Conservation (phyloP, 2,888 invertebrate genomes). For the Drosophila anomalata region DNA sequence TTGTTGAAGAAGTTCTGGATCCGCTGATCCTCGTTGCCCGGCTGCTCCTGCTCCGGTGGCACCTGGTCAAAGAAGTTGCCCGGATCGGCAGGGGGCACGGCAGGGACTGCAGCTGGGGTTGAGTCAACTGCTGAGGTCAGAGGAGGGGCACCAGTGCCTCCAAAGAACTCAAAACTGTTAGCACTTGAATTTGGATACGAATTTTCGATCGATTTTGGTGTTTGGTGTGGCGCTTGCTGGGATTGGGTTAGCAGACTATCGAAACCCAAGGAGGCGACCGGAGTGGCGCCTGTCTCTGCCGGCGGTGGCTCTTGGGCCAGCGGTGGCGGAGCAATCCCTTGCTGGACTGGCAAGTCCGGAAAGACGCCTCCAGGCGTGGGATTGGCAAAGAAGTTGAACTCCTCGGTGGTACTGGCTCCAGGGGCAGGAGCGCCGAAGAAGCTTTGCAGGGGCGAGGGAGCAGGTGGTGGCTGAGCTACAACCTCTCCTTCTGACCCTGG, state of each 20-base stretch:
- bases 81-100: slow-evolving; percentile 25
- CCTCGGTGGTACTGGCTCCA: slow-evolving; percentile 19
- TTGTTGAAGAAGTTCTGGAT: slow-evolving; percentile 84
- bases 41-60: slow-evolving; percentile 45
- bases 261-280: slow-evolving; percentile 49
- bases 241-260: slow-evolving; percentile 55
- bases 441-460: slow-evolving; percentile 59
- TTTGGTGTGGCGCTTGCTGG: slow-evolving; percentile 43
- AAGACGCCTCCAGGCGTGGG: slow-evolving; percentile 30
- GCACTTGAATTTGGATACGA: slow-evolving; percentile 61
- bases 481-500: slow-evolving; percentile 3
- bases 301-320: slow-evolving; percentile 21
- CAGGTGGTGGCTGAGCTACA: slow-evolving; percentile 29
- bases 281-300: no score
- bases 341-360: slow-evolving; percentile 54
- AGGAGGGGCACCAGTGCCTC: slow-evolving; percentile 34
- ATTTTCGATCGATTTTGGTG: slow-evolving; percentile 28
- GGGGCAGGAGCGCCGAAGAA: slow-evolving; percentile 55
- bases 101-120: slow-evolving; percentile 3
- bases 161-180: slow-evolving; percentile 58
- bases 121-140: slow-evolving; percentile 3
- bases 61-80: slow-evolving; percentile 61
- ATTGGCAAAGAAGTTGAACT: slow-evolving; percentile 52
- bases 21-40: slow-evolving; percentile 77
- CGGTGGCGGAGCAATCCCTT: slow-evolving; percentile 39